Percentiles rank a stretch among this genome's conserved stretches.
phyloP scores from a whole-genome alignment of 2,888 invertebrate species.

The Meta bourneti region DNA sequence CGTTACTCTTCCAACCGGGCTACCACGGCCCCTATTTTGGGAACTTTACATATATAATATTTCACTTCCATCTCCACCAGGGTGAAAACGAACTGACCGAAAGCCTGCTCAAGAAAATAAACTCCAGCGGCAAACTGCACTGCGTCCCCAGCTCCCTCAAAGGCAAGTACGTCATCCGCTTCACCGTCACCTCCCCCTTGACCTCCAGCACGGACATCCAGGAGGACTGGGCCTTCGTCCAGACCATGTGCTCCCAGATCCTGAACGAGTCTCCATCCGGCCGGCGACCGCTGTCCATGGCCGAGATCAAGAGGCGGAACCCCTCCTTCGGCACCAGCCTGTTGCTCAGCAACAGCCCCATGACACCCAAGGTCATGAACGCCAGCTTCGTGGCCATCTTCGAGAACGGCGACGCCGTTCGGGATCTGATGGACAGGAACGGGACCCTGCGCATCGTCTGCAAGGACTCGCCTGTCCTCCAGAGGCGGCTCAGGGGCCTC shows the following conservation, averaged over 20 bases:
- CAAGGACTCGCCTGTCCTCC: conserved; percentile 90
- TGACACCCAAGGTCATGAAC: conserved; percentile 96
- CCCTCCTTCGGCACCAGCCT: conserved; percentile 96
- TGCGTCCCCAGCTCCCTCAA: conserved; percentile 97
- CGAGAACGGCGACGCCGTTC: conserved; percentile 85
- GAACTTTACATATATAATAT: no score
- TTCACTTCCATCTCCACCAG: conserved; percentile 81
- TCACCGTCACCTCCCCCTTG: conserved; percentile 94
- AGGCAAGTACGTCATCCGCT: conserved; percentile 89
- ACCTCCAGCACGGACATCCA: conserved; percentile 84
- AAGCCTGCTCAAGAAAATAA: conserved; percentile 89
- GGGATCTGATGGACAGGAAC: conserved; percentile 87
- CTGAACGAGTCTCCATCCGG: conserved; percentile 84
- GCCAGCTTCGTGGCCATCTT: conserved; percentile 95
- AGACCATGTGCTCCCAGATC: conserved; percentile 80
- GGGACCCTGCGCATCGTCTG: conserved; percentile 86
- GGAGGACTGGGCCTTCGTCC: conserved; percentile 88
- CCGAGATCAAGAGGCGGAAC: conserved; percentile 90
- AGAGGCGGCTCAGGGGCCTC: conserved; percentile 91
- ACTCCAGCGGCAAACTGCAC: conserved; percentile 92
- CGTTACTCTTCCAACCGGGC: no score
- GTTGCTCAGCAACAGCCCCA: conserved; percentile 94
- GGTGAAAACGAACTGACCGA: conserved; percentile 91
- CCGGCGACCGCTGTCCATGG: conserved; percentile 78
- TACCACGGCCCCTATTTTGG: no score